Evolutionary conservation across 2,888 invertebrate genomes (phyloP), one percentile per base, ranked within the genome.

Genomic region (Scaptomyza flava): DNA sequence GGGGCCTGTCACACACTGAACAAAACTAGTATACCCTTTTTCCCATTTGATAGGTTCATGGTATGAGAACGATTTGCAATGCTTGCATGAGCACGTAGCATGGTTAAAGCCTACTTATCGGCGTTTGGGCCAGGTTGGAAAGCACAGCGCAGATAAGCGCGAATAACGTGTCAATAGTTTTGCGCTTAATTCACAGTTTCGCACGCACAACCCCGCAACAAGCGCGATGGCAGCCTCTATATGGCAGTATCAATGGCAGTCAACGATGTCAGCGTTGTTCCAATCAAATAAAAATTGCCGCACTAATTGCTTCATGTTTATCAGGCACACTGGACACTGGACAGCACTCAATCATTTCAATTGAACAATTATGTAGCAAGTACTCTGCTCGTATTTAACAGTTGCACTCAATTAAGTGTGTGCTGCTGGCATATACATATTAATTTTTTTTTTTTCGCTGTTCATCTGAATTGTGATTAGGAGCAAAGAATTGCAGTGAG

Each of bases 351-450:
- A 78, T 78, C 69, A 57, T 76, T 82, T 82, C 83, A 83, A 83
- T 88, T 83, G 88, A 72, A 72, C 82, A 85, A 86, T 79, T 85
- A 82, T 68, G 70, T 51, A 47, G 60, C 14, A 42, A 59, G 46
- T 14, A 23, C 23, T 23, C 23, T 23, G 23, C 4, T 23, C 23
- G 23, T 23, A 47, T 61, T 56, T 52, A 66, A 30, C 56, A 81
- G 82, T 68, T 85, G 86, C 71, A 79, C 83, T 82, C 83, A 87
- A 82, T 82, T 82, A 76, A 85, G 60, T 80, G 43, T 43, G 12
- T 47, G 47, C 53, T 46, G 65, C 68, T 58, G 63, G 65, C 70
- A 61, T 59, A 52, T 52, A 42, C 33, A 6, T 48, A 8, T n/a
- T 2, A 20, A 4, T 8, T 20, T 45, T 34, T 42, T 12, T 38